A percentile compares a stretch with the other conserved stretches of the same genome.
Conservation (phyloP, 2,113 vertebrate species). For the Parotia lawesii region DNA sequence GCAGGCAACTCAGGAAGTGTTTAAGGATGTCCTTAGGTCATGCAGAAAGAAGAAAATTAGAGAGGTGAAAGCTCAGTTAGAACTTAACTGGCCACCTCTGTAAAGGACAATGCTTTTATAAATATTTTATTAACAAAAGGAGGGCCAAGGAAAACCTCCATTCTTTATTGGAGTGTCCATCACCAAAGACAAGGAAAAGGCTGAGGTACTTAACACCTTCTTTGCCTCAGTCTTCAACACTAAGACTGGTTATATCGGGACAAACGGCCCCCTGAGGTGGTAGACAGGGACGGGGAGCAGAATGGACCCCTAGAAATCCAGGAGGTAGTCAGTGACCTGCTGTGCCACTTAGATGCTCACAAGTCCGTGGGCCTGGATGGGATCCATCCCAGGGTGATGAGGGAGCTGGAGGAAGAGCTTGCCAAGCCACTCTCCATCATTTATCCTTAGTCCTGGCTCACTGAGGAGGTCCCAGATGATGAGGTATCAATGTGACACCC, state of each 20-base stretch:
- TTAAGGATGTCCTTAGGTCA: neutral
- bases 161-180: neutral
- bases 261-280: fast-evolving
- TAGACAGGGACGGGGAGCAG: neutral
- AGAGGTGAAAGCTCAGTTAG: neutral
- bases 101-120: neutral
- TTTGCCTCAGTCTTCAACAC: neutral
- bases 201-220: neutral
- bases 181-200: neutral
- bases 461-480: neutral
- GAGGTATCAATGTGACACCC: neutral
- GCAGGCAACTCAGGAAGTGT: neutral
- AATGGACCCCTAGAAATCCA: neutral
- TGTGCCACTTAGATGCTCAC: neutral
- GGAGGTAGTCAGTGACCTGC: neutral
- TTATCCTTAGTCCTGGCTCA: neutral
- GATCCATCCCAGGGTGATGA: neutral
- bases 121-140: neutral
- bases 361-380: neutral
- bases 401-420: neutral
- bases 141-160: neutral
- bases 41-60: neutral
- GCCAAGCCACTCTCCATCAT: neutral
- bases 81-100: neutral
- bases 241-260: neutral